A percentile compares a stretch with the other conserved stretches of the same genome.
Conservation (phyloP, 2,797 vertebrate genomes). For the Sphenodon punctatus region DNA sequence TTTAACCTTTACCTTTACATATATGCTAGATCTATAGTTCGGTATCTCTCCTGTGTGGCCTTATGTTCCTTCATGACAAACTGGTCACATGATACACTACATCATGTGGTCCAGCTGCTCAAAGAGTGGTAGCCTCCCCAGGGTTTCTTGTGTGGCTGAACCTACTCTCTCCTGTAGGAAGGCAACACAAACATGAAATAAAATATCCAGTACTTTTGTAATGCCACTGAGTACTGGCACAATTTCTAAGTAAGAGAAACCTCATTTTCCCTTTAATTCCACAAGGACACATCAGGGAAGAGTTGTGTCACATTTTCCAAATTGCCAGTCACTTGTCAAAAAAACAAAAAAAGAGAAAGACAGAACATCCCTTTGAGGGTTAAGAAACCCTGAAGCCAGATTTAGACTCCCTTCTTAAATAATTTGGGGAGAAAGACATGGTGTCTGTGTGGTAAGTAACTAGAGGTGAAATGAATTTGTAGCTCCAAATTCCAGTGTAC, state of each 20-base stretch:
- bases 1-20: too few species aligned
- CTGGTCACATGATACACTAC: too few species aligned
- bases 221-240: not conserved
- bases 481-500: too few species aligned
- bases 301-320: not conserved
- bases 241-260: not conserved
- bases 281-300: not conserved
- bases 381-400: not conserved
- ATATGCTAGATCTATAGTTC: too few species aligned
- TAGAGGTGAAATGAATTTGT: too few species aligned
- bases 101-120: too few species aligned
- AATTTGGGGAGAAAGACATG: constrained; percentile 2
- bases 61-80: too few species aligned
- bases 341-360: not conserved
- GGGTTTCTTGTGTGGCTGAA: too few species aligned
- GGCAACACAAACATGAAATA: not conserved
- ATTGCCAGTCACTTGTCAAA: not conserved
- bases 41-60: too few species aligned
- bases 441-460: too few species aligned
- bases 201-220: not conserved
- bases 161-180: not conserved
- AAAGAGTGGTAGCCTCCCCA: too few species aligned
- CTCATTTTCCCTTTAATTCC: not conserved
- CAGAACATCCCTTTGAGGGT: not conserved
- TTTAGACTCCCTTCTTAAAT: not conserved